Percentiles rank a stretch among this genome's conserved stretches.
These are phyloP conservation scores for Apamea epomidion DNA, from an alignment of 2,888 invertebrate genomes.

Conservation along the genomic window DNA sequence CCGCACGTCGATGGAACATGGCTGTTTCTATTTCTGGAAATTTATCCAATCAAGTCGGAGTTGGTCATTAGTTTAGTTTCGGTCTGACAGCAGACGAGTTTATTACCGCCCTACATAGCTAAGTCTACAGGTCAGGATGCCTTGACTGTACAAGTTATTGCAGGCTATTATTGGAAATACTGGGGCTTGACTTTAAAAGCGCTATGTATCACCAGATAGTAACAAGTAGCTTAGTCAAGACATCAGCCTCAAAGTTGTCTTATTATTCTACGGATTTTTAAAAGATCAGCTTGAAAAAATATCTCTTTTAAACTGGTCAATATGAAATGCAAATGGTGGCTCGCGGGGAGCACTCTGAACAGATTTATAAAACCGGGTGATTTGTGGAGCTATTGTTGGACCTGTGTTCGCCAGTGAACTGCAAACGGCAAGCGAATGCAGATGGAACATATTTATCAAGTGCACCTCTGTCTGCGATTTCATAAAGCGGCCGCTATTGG, in stretches of 20 bases:
- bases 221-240: neutral
- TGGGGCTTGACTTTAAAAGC: conserved; percentile 20
- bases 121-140: conserved; percentile 17
- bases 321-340: conserved; percentile 73
- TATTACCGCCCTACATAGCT: conserved; percentile 48
- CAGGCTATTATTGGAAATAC: conserved; percentile 29
- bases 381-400: conserved; percentile 70
- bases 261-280: conserved; percentile 8
- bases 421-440: conserved; percentile 57
- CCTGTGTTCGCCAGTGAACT: conserved; percentile 47
- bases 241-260: neutral
- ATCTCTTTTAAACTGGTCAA: conserved; percentile 32
- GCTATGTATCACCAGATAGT: neutral
- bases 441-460: conserved; percentile 60
- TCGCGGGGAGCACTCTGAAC: conserved; percentile 53
- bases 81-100: conserved; percentile 58
- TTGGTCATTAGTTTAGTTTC: conserved; percentile 72
- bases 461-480: conserved; percentile 51
- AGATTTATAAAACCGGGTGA: conserved; percentile 69
- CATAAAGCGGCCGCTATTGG: conserved; percentile 38
- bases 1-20: conserved; percentile 63
- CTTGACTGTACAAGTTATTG: conserved; percentile 50
- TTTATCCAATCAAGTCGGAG: conserved; percentile 72
- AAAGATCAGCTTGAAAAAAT: conserved; percentile 22
- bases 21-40: conserved; percentile 73